A percentile compares a stretch with the other conserved stretches of the same genome.
phyloP scores from a whole-genome alignment of 2,888 invertebrate genomes.

The Folsomia manolachei region DNA sequence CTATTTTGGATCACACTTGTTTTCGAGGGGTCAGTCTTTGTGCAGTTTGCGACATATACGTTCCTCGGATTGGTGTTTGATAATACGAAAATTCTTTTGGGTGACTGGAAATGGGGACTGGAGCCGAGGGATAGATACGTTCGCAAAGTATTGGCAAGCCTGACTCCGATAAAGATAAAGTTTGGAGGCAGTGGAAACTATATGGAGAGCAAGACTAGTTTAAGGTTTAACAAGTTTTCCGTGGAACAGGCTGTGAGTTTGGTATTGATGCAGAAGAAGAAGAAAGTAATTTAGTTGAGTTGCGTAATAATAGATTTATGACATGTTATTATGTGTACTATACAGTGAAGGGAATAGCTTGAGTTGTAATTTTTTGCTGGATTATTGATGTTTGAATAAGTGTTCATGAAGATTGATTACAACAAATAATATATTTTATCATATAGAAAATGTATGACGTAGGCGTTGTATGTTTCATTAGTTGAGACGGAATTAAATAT shows the following conservation, averaged over 20 bases:
- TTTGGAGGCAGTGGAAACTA: not conserved
- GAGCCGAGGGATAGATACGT: not conserved
- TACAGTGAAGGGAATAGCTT: no score
- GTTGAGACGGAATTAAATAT: no score
- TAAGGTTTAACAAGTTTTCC: not conserved
- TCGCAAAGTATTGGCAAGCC: not conserved
- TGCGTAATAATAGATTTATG: no score
- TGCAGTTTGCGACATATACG: not conserved
- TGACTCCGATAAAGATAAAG: not conserved
- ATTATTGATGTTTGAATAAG: no score
- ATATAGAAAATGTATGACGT: no score
- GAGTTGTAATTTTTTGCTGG: no score
- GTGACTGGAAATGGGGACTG: not conserved
- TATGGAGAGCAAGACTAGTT: not conserved
- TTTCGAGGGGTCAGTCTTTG: not conserved
- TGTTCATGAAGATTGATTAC: no score
- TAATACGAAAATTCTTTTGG: not conserved
- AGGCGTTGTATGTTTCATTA: no score
- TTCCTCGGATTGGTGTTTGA: not conserved
- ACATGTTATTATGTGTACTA: no score
- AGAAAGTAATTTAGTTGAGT: not conserved
- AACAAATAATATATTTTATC: no score
- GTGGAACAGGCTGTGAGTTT: not conserved
- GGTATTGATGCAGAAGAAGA: not conserved
- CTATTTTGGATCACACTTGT: not conserved